These are phyloP conservation scores for Megathymus violae DNA, from an alignment of 1,140 invertebrate genomes.

Conservation along the genomic window DNA sequence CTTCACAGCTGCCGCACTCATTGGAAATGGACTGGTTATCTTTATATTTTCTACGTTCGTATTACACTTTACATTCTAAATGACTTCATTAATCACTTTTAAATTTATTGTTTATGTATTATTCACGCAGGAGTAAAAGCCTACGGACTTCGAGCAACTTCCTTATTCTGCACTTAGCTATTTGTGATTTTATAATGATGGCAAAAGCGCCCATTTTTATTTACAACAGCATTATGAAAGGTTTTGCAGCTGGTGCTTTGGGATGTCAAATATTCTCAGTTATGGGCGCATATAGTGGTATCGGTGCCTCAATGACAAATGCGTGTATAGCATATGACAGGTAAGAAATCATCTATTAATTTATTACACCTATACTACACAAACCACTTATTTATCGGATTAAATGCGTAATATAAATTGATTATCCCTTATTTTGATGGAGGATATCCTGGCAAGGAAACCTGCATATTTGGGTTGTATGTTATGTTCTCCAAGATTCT, in stretches of 20 bases:
- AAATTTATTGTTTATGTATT: neutral
- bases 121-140: slow-evolving; percentile 87
- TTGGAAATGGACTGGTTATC: slow-evolving; percentile 95
- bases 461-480: no score
- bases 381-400: no score
- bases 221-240: slow-evolving; percentile 92
- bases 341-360: slow-evolving; percentile 80
- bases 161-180: slow-evolving; percentile 93
- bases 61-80: no score
- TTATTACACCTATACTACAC: no score
- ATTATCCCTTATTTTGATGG: no score
- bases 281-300: slow-evolving; percentile 91
- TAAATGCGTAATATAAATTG: no score
- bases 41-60: slow-evolving; percentile 93
- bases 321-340: slow-evolving; percentile 90
- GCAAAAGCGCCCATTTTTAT: slow-evolving; percentile 94
- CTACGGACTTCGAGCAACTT: slow-evolving; percentile 95
- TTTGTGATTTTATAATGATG: slow-evolving; percentile 95
- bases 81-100: no score
- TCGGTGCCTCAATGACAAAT: slow-evolving; percentile 92
- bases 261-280: slow-evolving; percentile 92
- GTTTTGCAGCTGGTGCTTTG: slow-evolving; percentile 88
- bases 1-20: slow-evolving; percentile 90
- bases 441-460: no score
- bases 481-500: no score